Conservation (phyloP, 2,888 invertebrate genomes). For the Mechanitis mazaeus region DNA sequence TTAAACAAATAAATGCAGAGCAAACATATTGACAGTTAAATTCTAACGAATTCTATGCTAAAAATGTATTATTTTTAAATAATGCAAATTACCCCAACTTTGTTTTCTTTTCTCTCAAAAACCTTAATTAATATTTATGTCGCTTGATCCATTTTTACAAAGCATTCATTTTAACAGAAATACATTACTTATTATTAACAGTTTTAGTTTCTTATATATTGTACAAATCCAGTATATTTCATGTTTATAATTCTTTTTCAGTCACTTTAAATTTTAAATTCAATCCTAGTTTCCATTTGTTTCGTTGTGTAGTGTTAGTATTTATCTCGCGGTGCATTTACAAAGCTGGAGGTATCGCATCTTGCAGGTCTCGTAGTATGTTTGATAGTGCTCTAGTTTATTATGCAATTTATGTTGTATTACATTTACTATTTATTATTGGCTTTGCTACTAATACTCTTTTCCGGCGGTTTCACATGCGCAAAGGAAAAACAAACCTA, state of each 20-base stretch:
- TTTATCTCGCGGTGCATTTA: neutral
- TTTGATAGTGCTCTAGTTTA: neutral
- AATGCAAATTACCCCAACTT: neutral
- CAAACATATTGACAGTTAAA: neutral
- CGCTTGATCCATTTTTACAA: neutral
- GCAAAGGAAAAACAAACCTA: too few relatives aligned
- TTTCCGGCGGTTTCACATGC: too few relatives aligned
- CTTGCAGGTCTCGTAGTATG: neutral
- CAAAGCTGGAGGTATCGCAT: neutral
- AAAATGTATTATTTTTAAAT: neutral
- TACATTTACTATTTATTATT: too few relatives aligned
- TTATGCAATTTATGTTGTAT: too few relatives aligned
- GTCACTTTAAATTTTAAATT: too few relatives aligned
- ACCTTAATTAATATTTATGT: slow-evolving; percentile 5
- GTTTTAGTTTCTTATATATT: too few relatives aligned
- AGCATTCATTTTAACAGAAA: too few relatives aligned
- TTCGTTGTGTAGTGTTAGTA: neutral
- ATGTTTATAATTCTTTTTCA: too few relatives aligned
- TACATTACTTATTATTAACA: too few relatives aligned
- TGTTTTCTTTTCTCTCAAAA: neutral
- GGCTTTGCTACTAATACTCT: too few relatives aligned
- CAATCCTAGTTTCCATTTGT: too few relatives aligned
- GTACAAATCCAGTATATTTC: too few relatives aligned
- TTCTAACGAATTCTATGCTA: neutral
- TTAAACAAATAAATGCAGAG: neutral